Conservation (phyloP, 2,888 invertebrate genomes). For the Drosophila tripunctata region DNA sequence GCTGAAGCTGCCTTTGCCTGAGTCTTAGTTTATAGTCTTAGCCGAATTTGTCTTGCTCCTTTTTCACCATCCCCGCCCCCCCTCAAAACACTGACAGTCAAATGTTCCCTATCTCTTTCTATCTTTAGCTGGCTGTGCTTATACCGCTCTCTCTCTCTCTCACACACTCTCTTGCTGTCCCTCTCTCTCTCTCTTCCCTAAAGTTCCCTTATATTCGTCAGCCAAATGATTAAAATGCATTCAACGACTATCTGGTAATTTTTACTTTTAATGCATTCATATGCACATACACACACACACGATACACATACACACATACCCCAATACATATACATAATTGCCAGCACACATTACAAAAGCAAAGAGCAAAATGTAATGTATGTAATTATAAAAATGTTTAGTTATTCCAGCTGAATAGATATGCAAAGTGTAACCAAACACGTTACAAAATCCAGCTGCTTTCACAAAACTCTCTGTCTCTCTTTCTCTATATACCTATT, state of each 20-base stretch:
- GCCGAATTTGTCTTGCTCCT: conserved; percentile 29
- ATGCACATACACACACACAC: background rate
- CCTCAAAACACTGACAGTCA: conserved; percentile 29
- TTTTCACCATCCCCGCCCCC: too few species aligned
- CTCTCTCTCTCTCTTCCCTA: conserved; percentile 9
- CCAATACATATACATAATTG: background rate
- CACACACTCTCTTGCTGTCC: conserved; percentile 33
- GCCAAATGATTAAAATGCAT: conserved; percentile 22
- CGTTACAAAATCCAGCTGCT: conserved; percentile 23
- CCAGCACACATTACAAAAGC: conserved; percentile 24
- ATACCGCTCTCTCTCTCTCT: conserved; percentile 8
- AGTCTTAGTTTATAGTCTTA: conserved; percentile 9
- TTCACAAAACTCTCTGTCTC: too few species aligned
- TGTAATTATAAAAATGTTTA: conserved; percentile 40
- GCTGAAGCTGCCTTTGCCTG: conserved; percentile 2
- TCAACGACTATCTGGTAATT: conserved; percentile 19
- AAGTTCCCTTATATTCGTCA: background rate
- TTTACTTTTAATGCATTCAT: conserved; percentile 21
- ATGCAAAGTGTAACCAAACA: conserved; percentile 38
- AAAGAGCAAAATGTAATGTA: conserved; percentile 29
- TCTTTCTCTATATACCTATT: conserved; percentile 3
- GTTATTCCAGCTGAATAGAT: conserved; percentile 51
- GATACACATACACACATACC: background rate
- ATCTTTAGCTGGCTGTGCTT: too few species aligned
- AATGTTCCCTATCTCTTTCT: conserved; percentile 22